A percentile compares a stretch with the other conserved stretches of the same genome.
Evolutionary conservation across 2,888 invertebrate genomes (phyloP).

Genomic region (Amphipoea lucens): DNA sequence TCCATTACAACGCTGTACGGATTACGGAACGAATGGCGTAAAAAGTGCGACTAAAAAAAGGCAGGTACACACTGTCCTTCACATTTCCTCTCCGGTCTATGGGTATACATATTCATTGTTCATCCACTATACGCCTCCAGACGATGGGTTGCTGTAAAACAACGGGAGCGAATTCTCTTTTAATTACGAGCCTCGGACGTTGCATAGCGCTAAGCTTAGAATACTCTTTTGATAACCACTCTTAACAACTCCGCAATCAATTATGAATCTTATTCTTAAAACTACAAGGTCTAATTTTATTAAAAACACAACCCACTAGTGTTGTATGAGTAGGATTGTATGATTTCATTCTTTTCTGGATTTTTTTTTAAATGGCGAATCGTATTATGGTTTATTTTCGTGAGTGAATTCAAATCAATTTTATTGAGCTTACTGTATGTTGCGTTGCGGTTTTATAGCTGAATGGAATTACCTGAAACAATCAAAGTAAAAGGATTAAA

Average conservation of each 20-base stretch:
- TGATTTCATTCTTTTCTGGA: constrained; percentile 55
- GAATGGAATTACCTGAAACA: constrained; percentile 71
- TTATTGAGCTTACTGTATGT: constrained; percentile 37
- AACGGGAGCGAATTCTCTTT: constrained; percentile 81
- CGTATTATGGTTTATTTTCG: constrained; percentile 39
- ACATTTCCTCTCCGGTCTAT: constrained; percentile 68
- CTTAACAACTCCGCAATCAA: constrained; percentile 63
- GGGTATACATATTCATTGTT: constrained; percentile 75
- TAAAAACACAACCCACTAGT: constrained; percentile 24
- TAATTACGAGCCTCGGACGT: constrained; percentile 80
- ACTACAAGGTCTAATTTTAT: constrained; percentile 65
- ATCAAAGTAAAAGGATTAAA: constrained; percentile 30
- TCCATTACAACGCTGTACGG: constrained; percentile 47
- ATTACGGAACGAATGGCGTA: constrained; percentile 40
- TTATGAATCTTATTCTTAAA: constrained; percentile 66
- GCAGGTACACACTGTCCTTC: constrained; percentile 74
- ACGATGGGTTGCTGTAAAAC: constrained; percentile 80
- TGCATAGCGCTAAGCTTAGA: constrained; percentile 76
- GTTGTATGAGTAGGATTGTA: constrained; percentile 48
- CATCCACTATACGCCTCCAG: constrained; percentile 74
- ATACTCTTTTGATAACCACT: constrained; percentile 79
- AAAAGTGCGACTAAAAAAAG: constrained; percentile 69
- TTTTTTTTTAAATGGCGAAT: constrained; percentile 44
- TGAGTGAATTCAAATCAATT: constrained; percentile 38
- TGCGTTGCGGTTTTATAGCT: constrained; percentile 18